These are phyloP conservation scores for Zaprionus gabonicus DNA, from an alignment of 1,140 invertebrate genomes.

Conservation along the genomic window DNA sequence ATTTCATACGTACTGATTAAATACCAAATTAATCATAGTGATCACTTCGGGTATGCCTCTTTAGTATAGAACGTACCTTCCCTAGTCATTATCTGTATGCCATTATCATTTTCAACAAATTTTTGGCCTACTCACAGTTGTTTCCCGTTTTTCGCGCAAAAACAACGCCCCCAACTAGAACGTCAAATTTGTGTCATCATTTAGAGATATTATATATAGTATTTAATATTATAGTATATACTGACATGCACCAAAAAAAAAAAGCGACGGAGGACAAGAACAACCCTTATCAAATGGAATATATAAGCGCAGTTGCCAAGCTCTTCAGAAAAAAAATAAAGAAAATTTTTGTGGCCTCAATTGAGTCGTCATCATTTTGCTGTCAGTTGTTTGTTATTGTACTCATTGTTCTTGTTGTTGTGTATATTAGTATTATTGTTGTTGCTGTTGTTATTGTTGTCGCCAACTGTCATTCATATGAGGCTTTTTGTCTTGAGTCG, in stretches of 20 bases:
- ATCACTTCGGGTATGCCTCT: not conserved
- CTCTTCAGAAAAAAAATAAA: conserved; percentile 33
- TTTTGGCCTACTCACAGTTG: conserved; percentile 1
- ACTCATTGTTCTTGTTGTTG: conserved; percentile 3
- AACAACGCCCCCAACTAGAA: conserved; percentile 9
- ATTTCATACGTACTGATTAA: not conserved
- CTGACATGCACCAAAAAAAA: not conserved
- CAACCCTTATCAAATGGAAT: conserved; percentile 51
- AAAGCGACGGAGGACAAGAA: not conserved
- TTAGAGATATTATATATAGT: conserved; percentile 1
- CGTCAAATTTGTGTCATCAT: conserved; percentile 34
- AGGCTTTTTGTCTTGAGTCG: conserved; percentile 64
- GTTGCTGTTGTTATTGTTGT: conserved; percentile 29
- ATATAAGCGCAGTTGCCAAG: conserved; percentile 47
- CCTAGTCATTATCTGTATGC: not conserved
- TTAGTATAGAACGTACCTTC: not conserved
- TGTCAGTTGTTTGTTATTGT: conserved; percentile 30
- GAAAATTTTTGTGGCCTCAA: conserved; percentile 48
- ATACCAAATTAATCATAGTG: not conserved
- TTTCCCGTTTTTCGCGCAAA: not conserved
- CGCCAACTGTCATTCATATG: conserved; percentile 59
- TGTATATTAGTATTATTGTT: conserved; percentile 35
- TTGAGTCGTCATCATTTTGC: conserved; percentile 64
- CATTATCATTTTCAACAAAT: conserved; percentile 22
- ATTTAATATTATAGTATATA: not conserved